Conservation (phyloP, 2,113 vertebrate genomes). For the Callopanchax toddi region DNA sequence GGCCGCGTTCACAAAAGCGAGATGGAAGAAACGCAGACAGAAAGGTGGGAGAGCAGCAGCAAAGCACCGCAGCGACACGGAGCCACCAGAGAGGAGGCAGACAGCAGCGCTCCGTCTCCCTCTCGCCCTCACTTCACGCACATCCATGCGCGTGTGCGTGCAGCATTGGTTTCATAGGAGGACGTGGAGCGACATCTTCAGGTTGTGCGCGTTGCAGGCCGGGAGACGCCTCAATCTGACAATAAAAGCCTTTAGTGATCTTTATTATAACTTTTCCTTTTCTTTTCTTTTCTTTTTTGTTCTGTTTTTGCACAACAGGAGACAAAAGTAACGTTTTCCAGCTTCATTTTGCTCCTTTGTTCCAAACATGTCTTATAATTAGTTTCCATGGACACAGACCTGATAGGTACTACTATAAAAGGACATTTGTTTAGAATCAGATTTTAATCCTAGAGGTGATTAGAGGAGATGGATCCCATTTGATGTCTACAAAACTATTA, state of each 20-base stretch:
- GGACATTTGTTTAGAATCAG: neutral
- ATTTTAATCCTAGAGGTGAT: neutral
- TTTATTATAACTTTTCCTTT: too few relatives aligned
- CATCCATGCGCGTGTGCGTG: conserved; percentile 17
- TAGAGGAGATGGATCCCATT: neutral
- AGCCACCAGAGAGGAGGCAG: conserved; percentile 62
- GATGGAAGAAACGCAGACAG: conserved; percentile 19
- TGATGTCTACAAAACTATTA: neutral
- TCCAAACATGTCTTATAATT: too few relatives aligned
- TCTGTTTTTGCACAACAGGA: neutral
- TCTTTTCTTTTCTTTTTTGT: too few relatives aligned
- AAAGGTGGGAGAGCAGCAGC: conserved; percentile 32
- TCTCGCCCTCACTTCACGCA: conserved; percentile 22
- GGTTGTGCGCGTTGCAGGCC: conserved; percentile 10
- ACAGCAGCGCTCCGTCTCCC: conserved; percentile 53
- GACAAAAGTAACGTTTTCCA: too few relatives aligned
- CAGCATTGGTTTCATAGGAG: conserved; percentile 5
- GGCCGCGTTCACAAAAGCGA: conserved; percentile 37
- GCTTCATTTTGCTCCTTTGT: too few relatives aligned
- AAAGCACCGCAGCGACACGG: conserved; percentile 66
- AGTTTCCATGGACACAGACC: too few relatives aligned
- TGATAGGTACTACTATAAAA: neutral
- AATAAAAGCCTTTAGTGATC: neutral
- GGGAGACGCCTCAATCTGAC: conserved; percentile 13
- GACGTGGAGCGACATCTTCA: conserved; percentile 65